Base-by-base conservation (phyloP, 2,113 vertebrate species). In the Arothron firmamentum region DNA sequence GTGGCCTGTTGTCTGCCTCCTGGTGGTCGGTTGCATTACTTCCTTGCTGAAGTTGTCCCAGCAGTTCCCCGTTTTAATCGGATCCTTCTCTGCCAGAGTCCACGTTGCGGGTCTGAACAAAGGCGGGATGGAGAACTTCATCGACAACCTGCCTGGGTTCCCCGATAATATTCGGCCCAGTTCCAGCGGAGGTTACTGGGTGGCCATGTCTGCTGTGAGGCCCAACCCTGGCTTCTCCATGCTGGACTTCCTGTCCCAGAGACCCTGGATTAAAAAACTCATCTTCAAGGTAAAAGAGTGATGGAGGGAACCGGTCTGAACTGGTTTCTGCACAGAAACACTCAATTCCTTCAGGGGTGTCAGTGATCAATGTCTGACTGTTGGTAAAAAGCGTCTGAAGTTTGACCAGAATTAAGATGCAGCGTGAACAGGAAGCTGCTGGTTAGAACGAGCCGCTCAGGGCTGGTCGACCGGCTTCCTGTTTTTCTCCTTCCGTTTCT, bases 81-180 rank as follows among this genome's bases (percentile, higher is more conserved):
- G 34, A 10, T 12, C 34, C 34, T 11, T 12, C 34, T 38, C 34
- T 38, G 34, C 47, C 77, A 99, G 97, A 60, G 94, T 95, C 70
- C 96, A 98, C 0, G 93, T 98, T 8, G 95, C 96, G 9, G 97
- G 97, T 11, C 88, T 98, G 16, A 97, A 95, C 83, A 98, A 98
- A 80, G 96, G 96, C 15, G 96, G 95, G 38, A 95, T 94, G 82
- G 96, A 99, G 80, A 92, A 95, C 14, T 99, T 99, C 56, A 87
- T 95, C 46, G 97, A 99, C 72, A 98, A 98, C 77, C 83, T 99
- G 77, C 97, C 97, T 0, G 97, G 97, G 38, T 93, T 98, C 69
- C 97, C 96, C 16, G 94, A 98, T 82, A 98, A 98, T 77, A 94
- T 99, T 75, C 92, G 96, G 0, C 89, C 91, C 53, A 98, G 96